phyloP scores from a whole-genome alignment of 2,113 vertebrate genomes.

The Corydoras maculifer region DNA sequence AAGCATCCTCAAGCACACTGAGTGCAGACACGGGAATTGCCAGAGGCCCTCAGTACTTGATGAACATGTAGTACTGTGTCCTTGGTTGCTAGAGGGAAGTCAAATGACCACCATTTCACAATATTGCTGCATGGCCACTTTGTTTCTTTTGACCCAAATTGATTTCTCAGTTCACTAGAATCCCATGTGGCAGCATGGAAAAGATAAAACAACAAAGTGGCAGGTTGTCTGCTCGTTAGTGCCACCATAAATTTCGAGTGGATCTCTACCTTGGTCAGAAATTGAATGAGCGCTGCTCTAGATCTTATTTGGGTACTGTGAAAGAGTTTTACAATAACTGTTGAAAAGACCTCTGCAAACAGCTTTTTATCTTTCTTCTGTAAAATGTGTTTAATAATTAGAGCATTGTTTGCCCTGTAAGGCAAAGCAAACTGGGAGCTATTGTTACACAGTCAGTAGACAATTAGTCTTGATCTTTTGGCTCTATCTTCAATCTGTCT shows the following conservation, averaged over 20 bases:
- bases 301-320: not conserved
- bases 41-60: slow-evolving; percentile 23
- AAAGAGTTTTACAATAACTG: not conserved
- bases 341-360: not conserved
- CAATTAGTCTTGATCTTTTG: slow-evolving; percentile 19
- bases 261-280: not conserved
- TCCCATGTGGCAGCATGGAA: not conserved
- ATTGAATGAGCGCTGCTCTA: slow-evolving; percentile 6
- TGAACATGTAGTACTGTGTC: slow-evolving; percentile 30
- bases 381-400: not conserved
- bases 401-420: not conserved
- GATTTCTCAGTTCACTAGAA: slow-evolving; percentile 9
- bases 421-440: not conserved
- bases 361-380: not conserved
- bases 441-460: slow-evolving; percentile 7
- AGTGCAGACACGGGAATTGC: slow-evolving; percentile 32
- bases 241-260: slow-evolving; percentile 3
- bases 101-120: slow-evolving; percentile 21
- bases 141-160: slow-evolving; percentile 11
- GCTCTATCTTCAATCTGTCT: slow-evolving; percentile 15
- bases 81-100: slow-evolving; percentile 29
- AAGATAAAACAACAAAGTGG: slow-evolving; percentile 22
- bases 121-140: slow-evolving; percentile 2
- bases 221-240: slow-evolving; percentile 9
- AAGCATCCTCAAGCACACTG: not conserved